Evolutionary conservation across 2,797 vertebrate genomes (phyloP).

Genomic region (Chaunax sp.): DNA sequence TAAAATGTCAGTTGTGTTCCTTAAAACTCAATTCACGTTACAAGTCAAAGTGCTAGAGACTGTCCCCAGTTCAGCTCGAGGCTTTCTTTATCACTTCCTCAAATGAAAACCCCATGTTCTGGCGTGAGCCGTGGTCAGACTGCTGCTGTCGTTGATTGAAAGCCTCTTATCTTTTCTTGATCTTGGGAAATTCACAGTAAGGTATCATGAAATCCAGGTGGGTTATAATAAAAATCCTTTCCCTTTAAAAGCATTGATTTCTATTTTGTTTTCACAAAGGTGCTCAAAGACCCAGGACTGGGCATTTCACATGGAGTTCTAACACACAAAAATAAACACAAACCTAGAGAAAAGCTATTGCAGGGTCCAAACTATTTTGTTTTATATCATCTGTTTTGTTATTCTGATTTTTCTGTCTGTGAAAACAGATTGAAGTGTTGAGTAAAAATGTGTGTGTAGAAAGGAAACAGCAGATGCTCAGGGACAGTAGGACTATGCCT

Average conservation of each 20-base stretch:
- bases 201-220: not conserved
- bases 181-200: too few relatives aligned
- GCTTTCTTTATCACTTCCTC: too few relatives aligned
- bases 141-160: too few relatives aligned
- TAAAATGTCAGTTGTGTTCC: not conserved
- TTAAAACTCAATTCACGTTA: too few relatives aligned
- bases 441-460: not conserved
- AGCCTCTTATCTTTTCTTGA: too few relatives aligned
- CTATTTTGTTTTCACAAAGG: not conserved
- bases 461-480: too few relatives aligned
- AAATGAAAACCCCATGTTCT: too few relatives aligned
- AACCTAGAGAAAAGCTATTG: conserved; percentile 41
- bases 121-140: too few relatives aligned
- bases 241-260: not conserved
- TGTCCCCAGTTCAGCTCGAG: too few relatives aligned
- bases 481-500: too few relatives aligned
- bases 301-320: conserved; percentile 19
- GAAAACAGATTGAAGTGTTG: too few relatives aligned
- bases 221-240: conserved; percentile 1
- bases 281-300: conserved; percentile 19
- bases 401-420: not conserved
- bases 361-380: conserved; percentile 34
- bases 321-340: conserved; percentile 22
- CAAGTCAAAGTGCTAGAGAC: too few relatives aligned
- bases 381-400: conserved; percentile 70